Evolutionary conservation across 2,888 invertebrate genomes (phyloP).

Genomic region (Stenchaetothrips biformis): DNA sequence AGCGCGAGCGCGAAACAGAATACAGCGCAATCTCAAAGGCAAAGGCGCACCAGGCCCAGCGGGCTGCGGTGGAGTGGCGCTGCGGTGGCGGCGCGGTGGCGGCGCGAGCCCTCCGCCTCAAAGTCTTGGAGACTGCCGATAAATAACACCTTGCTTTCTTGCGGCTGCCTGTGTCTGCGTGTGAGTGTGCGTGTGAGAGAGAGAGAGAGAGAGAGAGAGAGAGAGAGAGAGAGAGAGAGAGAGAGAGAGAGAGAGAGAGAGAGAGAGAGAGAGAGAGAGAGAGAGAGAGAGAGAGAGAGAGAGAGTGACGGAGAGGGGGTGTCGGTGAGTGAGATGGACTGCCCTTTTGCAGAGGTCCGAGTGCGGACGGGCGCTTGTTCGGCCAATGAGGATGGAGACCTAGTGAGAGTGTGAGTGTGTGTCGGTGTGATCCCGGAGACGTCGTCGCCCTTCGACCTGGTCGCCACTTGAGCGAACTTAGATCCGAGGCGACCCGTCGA

Average conservation of each 20-base stretch:
- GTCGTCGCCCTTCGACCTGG: neutral
- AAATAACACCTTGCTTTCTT: neutral
- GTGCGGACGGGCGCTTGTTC: neutral
- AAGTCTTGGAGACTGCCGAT: neutral
- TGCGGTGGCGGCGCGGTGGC: neutral
- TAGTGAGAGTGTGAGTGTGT: neutral
- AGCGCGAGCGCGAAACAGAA: slow-evolving; percentile 1
- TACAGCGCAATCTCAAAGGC: neutral
- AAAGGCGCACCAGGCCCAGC: neutral
- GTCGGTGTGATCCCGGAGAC: neutral
- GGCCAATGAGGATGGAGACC: neutral
- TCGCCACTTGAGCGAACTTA: neutral
- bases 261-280: slow-evolving; percentile 14
- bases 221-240: neutral
- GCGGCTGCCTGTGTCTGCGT: neutral
- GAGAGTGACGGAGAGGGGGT: neutral
- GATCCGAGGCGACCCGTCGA: neutral
- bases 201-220: neutral
- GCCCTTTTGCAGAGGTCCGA: neutral
- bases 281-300: neutral
- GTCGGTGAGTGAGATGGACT: neutral
- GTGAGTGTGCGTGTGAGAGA: slow-evolving; percentile 4
- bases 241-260: slow-evolving; percentile 22
- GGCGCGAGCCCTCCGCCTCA: neutral
- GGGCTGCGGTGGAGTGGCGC: too few species aligned